Evolutionary conservation across 2,797 vertebrate species (phyloP).

Genomic region (Craterocephalus amniculus): DNA sequence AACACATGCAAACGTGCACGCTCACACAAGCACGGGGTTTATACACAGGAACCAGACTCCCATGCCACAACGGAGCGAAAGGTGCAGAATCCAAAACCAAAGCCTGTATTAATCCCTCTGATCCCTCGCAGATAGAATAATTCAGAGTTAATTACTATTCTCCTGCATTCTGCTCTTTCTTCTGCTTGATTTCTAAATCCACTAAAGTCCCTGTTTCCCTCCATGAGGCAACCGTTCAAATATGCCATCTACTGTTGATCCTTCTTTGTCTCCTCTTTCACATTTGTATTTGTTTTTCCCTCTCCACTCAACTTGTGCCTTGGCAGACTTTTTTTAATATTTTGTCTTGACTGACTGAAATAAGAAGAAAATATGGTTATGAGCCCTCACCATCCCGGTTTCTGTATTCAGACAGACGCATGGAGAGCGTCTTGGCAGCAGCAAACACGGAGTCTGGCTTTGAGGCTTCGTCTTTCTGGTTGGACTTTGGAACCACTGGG

Average conservation of each 20-base stretch:
- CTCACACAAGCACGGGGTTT: conserved; percentile 24
- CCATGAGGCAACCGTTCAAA: conserved; percentile 47
- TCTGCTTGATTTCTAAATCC: conserved; percentile 65
- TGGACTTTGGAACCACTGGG: conserved; percentile 67
- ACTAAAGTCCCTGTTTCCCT: conserved; percentile 50
- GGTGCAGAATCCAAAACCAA: conserved; percentile 69
- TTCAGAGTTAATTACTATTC: conserved; percentile 77
- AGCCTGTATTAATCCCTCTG: conserved; percentile 71
- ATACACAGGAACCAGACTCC: conserved; percentile 59
- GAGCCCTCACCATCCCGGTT: conserved; percentile 40
- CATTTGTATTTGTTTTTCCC: conserved; percentile 50
- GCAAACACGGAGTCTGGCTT: conserved; percentile 66
- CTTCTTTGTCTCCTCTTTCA: conserved; percentile 51
- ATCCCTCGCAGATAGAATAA: conserved; percentile 75
- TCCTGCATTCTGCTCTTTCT: conserved; percentile 58
- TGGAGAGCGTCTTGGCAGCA: conserved; percentile 54
- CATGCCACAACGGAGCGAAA: conserved; percentile 59
- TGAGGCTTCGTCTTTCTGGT: conserved; percentile 60
- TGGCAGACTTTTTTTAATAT: conserved; percentile 52
- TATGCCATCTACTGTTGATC: conserved; percentile 46
- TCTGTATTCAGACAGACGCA: conserved; percentile 38
- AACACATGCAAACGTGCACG: conserved; percentile 21
- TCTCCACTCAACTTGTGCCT: conserved; percentile 27
- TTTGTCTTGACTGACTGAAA: conserved; percentile 56
- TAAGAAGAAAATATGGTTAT: conserved; percentile 65